Conservation (phyloP, 2,797 vertebrate genomes). For the Phyllotis vaccarum region DNA sequence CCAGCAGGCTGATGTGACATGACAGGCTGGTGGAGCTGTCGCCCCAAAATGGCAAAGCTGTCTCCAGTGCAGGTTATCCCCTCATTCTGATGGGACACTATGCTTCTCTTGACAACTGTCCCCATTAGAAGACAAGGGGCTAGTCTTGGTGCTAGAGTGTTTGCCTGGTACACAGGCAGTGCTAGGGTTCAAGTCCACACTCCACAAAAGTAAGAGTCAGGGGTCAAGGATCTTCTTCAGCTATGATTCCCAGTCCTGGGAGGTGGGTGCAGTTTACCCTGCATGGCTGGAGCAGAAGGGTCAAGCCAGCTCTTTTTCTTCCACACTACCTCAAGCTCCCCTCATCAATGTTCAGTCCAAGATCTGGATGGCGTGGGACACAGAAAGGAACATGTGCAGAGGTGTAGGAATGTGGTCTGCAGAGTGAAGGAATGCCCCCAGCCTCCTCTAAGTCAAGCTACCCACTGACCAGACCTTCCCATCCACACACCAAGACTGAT, state of each 20-base stretch:
- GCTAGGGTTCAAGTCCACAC: background rate
- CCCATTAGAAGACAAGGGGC: background rate
- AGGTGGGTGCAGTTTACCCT: fast-evolving
- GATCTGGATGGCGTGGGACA: background rate
- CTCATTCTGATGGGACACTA: fast-evolving
- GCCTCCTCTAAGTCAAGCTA: background rate
- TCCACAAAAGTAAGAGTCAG: background rate
- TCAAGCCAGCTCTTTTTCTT: background rate
- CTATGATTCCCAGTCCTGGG: fast-evolving
- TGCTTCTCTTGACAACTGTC: no score
- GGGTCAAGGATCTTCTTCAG: fast-evolving
- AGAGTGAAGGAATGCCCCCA: background rate
- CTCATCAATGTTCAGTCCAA: background rate
- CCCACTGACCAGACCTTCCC: background rate
- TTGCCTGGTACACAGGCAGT: background rate
- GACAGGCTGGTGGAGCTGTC: background rate
- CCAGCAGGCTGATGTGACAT: no score
- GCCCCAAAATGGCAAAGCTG: background rate
- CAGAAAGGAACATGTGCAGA: background rate
- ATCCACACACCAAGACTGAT: background rate
- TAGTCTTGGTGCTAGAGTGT: background rate
- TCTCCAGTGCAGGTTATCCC: fast-evolving
- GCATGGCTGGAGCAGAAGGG: background rate
- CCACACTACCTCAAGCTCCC: fast-evolving
- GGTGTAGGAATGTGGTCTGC: no score